phyloP scores from a whole-genome alignment of 92 coral and sea anemone species.

The Metridium senile region DNA sequence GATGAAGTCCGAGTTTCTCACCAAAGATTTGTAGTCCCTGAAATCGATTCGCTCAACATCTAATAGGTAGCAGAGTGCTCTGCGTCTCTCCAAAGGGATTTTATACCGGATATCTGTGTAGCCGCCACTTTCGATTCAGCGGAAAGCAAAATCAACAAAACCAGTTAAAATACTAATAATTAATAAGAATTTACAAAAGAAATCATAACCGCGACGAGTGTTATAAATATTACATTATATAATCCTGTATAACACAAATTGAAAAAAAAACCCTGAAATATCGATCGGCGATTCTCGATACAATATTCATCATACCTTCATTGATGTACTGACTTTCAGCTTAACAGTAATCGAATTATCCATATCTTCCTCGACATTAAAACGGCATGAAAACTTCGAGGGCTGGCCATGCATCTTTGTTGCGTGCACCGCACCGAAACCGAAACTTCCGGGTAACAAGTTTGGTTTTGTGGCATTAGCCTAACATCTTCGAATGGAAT shows the following conservation, averaged over 20 bases:
- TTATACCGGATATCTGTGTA: constrained; percentile 9
- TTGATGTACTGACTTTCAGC: constrained; percentile 49
- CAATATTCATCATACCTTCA: constrained; percentile 10
- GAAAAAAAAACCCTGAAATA: too few species aligned
- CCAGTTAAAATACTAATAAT: not conserved
- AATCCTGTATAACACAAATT: too few species aligned
- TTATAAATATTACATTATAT: too few species aligned
- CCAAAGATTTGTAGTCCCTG: constrained; percentile 74
- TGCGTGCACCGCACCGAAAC: constrained; percentile 40
- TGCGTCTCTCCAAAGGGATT: constrained; percentile 44
- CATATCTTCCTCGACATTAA: constrained; percentile 56
- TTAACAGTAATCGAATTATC: constrained; percentile 45
- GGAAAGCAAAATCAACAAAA: not conserved
- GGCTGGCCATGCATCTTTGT: constrained; percentile 17
- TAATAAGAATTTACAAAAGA: not conserved
- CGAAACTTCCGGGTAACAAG: constrained; percentile 53
- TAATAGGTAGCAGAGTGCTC: constrained; percentile 44
- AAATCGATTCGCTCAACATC: constrained; percentile 53
- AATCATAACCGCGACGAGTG: not conserved
- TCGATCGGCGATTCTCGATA: not conserved
- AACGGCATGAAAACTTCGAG: constrained; percentile 47
- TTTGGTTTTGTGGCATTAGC: constrained; percentile 59
- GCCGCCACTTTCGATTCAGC: constrained; percentile 39
- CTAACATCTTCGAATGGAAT: constrained; percentile 64
- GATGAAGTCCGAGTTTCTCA: constrained; percentile 57